These are phyloP conservation scores for Lasiommata megera DNA, from an alignment of 2,888 invertebrate genomes.

Conservation along the genomic window DNA sequence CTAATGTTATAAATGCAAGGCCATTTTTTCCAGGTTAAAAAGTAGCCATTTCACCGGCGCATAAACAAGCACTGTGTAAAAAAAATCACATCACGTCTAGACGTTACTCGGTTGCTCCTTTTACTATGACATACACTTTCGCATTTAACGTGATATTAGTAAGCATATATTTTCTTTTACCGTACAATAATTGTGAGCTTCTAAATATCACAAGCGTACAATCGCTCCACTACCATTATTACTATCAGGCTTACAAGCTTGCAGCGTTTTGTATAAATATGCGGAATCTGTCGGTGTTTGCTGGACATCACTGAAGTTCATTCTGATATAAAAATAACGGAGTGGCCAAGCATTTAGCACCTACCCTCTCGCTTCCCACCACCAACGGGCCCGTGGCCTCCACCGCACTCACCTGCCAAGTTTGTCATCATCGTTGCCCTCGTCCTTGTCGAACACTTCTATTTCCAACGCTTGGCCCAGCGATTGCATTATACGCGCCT, in stretches of 20 bases:
- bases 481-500: conserved; percentile 82
- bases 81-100: too few relatives aligned
- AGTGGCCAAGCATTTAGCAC: conserved; percentile 23
- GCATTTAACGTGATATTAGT: too few relatives aligned
- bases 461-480: conserved; percentile 88
- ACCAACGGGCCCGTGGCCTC: conserved; percentile 18
- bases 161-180: conserved; percentile 11
- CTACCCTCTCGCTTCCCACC: conserved; percentile 4
- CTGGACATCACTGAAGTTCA: conserved; percentile 12
- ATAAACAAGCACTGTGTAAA: too few relatives aligned
- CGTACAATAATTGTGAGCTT: conserved; percentile 2
- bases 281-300: not conserved
- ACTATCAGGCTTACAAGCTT: not conserved
- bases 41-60: too few relatives aligned
- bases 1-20: too few relatives aligned
- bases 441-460: conserved; percentile 93
- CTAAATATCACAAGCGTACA: not conserved
- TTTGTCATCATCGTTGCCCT: conserved; percentile 91
- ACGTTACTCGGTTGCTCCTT: too few relatives aligned
- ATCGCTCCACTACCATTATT: conserved; percentile 5
- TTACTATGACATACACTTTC: too few relatives aligned
- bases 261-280: not conserved
- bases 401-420: conserved; percentile 89
- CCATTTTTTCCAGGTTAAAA: too few relatives aligned
- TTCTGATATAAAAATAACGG: not conserved